Evolutionary conservation across 2,113 vertebrate species (phyloP).

Genomic region (Rafetus swinhoei): DNA sequence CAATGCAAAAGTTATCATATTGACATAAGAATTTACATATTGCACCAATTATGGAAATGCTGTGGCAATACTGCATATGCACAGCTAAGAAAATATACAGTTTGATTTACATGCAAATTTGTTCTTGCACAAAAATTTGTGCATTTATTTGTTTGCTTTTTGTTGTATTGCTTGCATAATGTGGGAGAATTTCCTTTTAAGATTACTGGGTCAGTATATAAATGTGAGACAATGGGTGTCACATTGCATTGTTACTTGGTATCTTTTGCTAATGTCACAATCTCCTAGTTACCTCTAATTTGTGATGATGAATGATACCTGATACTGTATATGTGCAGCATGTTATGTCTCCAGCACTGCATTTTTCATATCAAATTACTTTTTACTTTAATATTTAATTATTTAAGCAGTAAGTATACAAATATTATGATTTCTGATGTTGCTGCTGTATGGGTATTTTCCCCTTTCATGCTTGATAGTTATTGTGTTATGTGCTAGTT

Average conservation of each 20-base stretch:
- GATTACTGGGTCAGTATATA: background rate
- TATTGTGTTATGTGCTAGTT: background rate
- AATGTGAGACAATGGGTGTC: background rate
- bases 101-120: background rate
- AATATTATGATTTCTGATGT: background rate
- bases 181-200: background rate
- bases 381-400: background rate
- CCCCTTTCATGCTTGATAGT: background rate
- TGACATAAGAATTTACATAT: background rate
- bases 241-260: background rate
- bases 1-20: background rate
- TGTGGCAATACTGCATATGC: background rate
- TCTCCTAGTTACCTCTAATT: background rate
- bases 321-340: background rate
- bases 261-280: background rate
- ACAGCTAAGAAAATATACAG: background rate
- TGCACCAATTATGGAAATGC: background rate
- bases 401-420: background rate
- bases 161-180: background rate
- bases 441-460: background rate
- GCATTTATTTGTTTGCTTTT: background rate
- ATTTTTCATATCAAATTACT: background rate
- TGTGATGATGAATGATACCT: background rate
- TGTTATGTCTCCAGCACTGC: background rate
- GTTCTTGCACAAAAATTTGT: background rate